Evolutionary conservation across 2,797 vertebrate species (phyloP).

Genomic region (Sarcophilus harrisii): DNA sequence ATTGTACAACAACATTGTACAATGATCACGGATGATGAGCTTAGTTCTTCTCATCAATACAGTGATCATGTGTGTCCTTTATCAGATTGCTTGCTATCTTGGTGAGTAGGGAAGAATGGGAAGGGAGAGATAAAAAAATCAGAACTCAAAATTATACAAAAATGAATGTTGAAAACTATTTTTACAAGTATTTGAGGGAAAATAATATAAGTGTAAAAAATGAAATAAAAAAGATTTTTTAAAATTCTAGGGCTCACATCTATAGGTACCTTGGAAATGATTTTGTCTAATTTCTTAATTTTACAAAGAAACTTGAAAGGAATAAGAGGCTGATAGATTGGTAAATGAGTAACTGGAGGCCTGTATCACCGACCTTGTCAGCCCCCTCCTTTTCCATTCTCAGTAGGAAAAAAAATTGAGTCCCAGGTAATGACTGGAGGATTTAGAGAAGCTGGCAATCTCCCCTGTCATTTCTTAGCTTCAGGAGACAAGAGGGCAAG

Average conservation of each 20-base stretch:
- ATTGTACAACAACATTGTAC: too few relatives aligned
- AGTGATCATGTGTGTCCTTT: too few relatives aligned
- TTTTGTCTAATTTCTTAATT: not conserved
- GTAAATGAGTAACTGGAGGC: not conserved
- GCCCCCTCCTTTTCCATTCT: not conserved
- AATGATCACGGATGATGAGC: too few relatives aligned
- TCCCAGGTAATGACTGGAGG: not conserved
- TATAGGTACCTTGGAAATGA: not conserved
- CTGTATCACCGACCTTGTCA: not conserved
- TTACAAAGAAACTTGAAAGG: not conserved
- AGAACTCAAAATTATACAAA: too few relatives aligned
- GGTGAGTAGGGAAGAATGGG: too few relatives aligned
- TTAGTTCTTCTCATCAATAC: too few relatives aligned
- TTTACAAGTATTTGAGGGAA: too few relatives aligned
- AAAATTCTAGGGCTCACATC: not conserved
- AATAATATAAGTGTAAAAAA: too few relatives aligned
- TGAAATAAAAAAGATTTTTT: not conserved
- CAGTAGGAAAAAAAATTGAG: constrained; percentile 5
- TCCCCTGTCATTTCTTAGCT: not conserved
- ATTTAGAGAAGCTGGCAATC: not conserved
- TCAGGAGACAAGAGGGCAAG: not conserved
- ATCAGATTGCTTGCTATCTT: too few relatives aligned
- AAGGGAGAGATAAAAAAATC: too few relatives aligned
- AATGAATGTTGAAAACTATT: too few relatives aligned
- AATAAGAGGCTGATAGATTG: not conserved